These are phyloP conservation scores for Myotis davidii DNA, from an alignment of 2,113 vertebrate species.

Conservation along the genomic window DNA sequence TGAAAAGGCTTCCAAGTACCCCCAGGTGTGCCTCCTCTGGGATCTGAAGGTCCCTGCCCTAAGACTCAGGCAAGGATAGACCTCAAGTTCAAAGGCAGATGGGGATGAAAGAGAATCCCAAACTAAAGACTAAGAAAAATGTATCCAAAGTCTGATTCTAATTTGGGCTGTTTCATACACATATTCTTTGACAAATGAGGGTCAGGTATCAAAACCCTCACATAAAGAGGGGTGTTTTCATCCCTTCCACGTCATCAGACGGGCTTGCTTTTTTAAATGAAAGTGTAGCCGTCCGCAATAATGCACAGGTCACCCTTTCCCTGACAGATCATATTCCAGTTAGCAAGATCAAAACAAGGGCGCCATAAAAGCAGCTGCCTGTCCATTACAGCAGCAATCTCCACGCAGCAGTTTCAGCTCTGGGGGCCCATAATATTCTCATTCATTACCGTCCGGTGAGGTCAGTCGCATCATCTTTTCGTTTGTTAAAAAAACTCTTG, in stretches of 20 bases:
- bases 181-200: constrained; percentile 8
- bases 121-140: neutral
- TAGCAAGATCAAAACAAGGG: constrained; percentile 18
- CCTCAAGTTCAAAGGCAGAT: neutral
- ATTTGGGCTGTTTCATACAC: neutral
- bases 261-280: neutral
- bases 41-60: neutral
- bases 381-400: neutral
- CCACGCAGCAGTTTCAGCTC: neutral
- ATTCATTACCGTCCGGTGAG: neutral
- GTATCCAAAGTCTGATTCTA: neutral
- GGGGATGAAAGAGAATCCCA: neutral
- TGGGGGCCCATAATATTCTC: neutral
- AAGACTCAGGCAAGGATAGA: neutral
- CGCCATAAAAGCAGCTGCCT: neutral
- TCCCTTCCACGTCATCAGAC: neutral
- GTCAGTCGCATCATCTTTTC: neutral
- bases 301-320: neutral
- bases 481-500: neutral
- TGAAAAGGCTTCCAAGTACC: neutral
- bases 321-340: neutral
- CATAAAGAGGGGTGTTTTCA: neutral
- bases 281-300: constrained; percentile 2
- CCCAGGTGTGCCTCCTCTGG: neutral
- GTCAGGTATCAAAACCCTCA: neutral